These are phyloP conservation scores for Hassar affinis DNA, from an alignment of 2,113 vertebrate species.

Conservation along the genomic window DNA sequence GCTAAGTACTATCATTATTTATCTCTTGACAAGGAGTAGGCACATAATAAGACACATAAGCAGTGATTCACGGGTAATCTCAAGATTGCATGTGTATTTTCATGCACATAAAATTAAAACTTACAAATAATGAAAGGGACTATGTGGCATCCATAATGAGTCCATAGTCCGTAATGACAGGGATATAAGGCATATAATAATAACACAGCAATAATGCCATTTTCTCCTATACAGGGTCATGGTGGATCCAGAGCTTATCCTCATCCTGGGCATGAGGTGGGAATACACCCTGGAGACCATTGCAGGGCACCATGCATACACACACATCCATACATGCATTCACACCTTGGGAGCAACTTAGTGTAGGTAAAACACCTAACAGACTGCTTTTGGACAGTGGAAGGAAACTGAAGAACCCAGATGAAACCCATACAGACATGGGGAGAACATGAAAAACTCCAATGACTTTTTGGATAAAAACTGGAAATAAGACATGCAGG, in stretches of 20 bases:
- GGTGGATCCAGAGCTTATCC: neutral
- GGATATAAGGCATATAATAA: neutral
- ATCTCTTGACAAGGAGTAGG: constrained; percentile 22
- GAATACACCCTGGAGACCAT: neutral
- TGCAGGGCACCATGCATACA: neutral
- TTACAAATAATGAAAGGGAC: neutral
- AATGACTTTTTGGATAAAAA: neutral
- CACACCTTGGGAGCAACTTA: neutral
- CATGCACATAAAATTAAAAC: neutral
- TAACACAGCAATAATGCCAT: neutral
- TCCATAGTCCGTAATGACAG: neutral
- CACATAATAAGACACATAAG: too few species aligned
- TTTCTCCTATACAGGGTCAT: neutral
- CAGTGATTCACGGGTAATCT: neutral
- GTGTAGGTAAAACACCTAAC: neutral
- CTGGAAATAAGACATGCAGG: neutral
- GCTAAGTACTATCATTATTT: constrained; percentile 27
- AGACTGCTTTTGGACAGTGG: neutral
- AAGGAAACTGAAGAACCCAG: neutral
- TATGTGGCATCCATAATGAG: neutral
- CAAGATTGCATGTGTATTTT: constrained; percentile 2
- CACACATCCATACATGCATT: neutral
- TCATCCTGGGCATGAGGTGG: neutral
- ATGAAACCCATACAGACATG: neutral
- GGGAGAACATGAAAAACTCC: neutral